Base-by-base conservation (phyloP, 2,113 vertebrate genomes). In the Athene cunicularia region DNA sequence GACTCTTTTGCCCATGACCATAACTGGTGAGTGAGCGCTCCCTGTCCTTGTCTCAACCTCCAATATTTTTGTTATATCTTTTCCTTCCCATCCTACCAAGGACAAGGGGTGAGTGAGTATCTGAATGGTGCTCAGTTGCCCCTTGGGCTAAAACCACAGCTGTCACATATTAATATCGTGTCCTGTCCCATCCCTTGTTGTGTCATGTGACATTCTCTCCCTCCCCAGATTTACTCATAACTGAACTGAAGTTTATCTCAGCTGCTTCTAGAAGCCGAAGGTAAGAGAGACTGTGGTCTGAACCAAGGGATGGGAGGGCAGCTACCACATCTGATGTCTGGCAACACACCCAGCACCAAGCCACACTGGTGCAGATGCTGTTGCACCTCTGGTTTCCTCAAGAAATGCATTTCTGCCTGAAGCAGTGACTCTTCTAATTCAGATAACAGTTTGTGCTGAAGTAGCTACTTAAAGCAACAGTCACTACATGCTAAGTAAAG, bases 331-430 rank as follows among this genome's bases (percentile, higher is more conserved):
- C 43, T 70, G 32, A 4, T 41, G 22, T 23, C 67, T 37, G 56
- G 27, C 28, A n/a, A 28, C 19, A 13, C 18, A n/a, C 3, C 6
- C 3, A 0, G 13, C 11, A 5, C 24, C 20, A 30, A 73, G 43
- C 26, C 18, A 10, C 35, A 11, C 23, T 3, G 4, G 2, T 13
- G 6, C 1, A 2, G 41, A 9, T 41, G 39, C 4, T 37, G 9
- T 32, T 55, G 19, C 14, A 19, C 11, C 6, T 47, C 32, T 41
- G 11, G 19, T 75, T 60, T 64, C 32, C 43, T 15, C 47, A 59
- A 17, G 45, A 84, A 71, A 58, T 6, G 8, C 20, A 6, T 67
- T 91, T 81, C 55, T 93, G 28, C 23, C 32, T 49, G 53, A 90
- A 86, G 49, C 49, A 30, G 24, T 28, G 53, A 64, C 23, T 87